These are phyloP conservation scores for Hermetia illucens DNA, from an alignment of 1,140 invertebrate genomes.

Conservation along the genomic window DNA sequence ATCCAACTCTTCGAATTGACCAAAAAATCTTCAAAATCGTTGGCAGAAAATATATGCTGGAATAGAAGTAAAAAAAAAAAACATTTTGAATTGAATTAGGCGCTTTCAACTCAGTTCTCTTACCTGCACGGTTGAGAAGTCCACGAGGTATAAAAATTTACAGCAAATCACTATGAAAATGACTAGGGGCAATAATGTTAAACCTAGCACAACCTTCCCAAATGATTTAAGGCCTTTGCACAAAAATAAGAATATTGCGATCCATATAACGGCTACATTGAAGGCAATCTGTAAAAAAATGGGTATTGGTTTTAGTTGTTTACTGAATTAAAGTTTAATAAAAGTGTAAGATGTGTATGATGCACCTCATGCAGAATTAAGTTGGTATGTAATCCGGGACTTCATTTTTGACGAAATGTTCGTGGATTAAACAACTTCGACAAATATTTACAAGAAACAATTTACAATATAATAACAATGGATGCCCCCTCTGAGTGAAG, in stretches of 20 bases:
- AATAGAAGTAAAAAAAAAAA: conserved; percentile 37
- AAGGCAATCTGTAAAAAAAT: conserved; percentile 82
- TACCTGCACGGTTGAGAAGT: conserved; percentile 19
- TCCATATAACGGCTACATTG: conserved; percentile 80
- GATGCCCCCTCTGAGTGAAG: no score
- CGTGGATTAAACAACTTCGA: no score
- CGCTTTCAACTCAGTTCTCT: neutral
- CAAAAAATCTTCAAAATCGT: conserved; percentile 71
- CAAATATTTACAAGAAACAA: no score
- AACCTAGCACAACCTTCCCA: conserved; percentile 48
- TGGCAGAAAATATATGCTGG: conserved; percentile 56
- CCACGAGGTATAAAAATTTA: conserved; percentile 21
- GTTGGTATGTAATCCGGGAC: no score
- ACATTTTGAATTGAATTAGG: neutral
- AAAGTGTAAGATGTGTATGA: no score
- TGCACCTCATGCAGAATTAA: no score
- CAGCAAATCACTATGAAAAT: conserved; percentile 15
- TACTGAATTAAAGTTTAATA: no score
- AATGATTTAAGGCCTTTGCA: conserved; percentile 78
- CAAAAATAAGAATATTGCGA: conserved; percentile 75
- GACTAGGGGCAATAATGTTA: conserved; percentile 17
- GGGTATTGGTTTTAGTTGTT: no score
- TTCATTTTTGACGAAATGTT: no score
- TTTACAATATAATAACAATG: no score
- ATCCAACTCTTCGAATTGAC: conserved; percentile 75